Evolutionary conservation across 1,140 invertebrate species (phyloP).

Genomic region (Aricia agestis): DNA sequence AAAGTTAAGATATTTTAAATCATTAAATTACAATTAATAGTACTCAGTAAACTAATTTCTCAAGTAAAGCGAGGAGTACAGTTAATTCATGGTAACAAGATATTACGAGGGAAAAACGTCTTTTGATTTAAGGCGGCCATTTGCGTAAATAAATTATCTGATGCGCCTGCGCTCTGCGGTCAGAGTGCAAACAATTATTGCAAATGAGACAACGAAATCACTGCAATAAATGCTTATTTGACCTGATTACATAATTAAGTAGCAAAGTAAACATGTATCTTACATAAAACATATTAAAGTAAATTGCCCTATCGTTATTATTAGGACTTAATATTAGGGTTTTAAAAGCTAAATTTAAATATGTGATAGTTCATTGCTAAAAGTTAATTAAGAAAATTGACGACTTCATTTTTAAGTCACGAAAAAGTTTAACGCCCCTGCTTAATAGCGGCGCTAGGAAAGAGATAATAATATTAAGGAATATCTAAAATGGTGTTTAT

Average conservation of each 20-base stretch:
- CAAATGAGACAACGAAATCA: constrained; percentile 10
- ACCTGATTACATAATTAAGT: neutral
- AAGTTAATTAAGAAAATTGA: no score
- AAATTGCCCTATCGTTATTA: neutral
- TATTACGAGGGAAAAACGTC: constrained; percentile 11
- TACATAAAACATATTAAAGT: neutral
- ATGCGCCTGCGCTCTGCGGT: constrained; percentile 2
- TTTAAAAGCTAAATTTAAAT: no score
- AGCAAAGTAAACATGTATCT: neutral
- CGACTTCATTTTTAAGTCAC: neutral
- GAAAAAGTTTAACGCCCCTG: constrained; percentile 30
- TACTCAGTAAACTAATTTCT: neutral
- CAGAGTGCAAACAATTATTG: constrained; percentile 13
- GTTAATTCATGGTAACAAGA: neutral
- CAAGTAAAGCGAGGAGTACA: neutral
- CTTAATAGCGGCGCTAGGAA: constrained; percentile 29
- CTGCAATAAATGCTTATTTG: neutral
- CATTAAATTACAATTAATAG: neutral
- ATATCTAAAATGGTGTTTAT: constrained; percentile 26
- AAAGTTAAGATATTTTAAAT: no score
- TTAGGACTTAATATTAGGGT: no score
- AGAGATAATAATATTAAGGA: constrained; percentile 34
- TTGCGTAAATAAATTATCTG: constrained; percentile 5
- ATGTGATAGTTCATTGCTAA: no score
- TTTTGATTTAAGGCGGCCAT: neutral